These are phyloP conservation scores for Aplocera efformata DNA, from an alignment of 2,888 invertebrate genomes.

Conservation along the genomic window DNA sequence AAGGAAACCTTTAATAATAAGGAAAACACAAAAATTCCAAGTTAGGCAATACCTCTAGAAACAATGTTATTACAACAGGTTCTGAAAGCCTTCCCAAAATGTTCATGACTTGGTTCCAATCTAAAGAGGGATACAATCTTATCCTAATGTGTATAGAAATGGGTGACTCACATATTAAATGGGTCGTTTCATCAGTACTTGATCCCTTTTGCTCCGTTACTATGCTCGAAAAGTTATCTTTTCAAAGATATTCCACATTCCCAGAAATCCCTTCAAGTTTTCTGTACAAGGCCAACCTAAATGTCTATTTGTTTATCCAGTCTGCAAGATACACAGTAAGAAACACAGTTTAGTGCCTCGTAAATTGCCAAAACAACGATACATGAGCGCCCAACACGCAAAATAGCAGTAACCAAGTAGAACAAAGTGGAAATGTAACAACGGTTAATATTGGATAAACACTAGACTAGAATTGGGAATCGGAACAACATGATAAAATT, in stretches of 20 bases:
- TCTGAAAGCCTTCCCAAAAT: slow-evolving; percentile 17
- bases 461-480: slow-evolving; percentile 36
- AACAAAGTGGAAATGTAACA: slow-evolving; percentile 33
- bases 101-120: slow-evolving; percentile 20
- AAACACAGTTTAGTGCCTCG: slow-evolving; percentile 14
- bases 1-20: background rate
- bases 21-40: slow-evolving; percentile 1
- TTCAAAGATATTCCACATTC: slow-evolving; percentile 17
- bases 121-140: slow-evolving; percentile 26
- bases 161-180: slow-evolving; percentile 27
- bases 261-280: slow-evolving; percentile 15
- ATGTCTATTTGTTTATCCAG: slow-evolving; percentile 18
- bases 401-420: slow-evolving; percentile 33
- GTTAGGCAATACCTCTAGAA: slow-evolving; percentile 7
- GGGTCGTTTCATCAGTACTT: slow-evolving; percentile 27
- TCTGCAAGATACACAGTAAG: slow-evolving; percentile 15
- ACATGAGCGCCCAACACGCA: slow-evolving; percentile 31
- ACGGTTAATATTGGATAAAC: slow-evolving; percentile 32
- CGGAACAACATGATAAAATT: slow-evolving; percentile 43
- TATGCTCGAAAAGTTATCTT: slow-evolving; percentile 22
- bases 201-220: slow-evolving; percentile 27
- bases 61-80: slow-evolving; percentile 20
- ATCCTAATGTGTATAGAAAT: slow-evolving; percentile 26
- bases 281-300: slow-evolving; percentile 15
- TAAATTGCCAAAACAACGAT: slow-evolving; percentile 22